Base-by-base conservation (phyloP, 1,140 invertebrate genomes). In the Eurosta solidaginis region DNA sequence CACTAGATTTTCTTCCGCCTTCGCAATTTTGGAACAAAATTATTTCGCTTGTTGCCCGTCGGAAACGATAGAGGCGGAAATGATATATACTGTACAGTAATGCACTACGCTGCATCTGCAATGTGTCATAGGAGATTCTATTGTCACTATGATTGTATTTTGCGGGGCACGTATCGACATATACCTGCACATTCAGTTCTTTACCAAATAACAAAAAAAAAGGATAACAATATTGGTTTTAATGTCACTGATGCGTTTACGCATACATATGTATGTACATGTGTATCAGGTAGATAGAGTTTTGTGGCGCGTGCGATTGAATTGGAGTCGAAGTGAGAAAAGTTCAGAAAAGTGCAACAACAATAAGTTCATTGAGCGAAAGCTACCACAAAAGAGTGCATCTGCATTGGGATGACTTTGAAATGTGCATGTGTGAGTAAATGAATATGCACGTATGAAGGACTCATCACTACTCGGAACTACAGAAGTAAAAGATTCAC, bases 11-110 rank as follows among this genome's bases (percentile, higher is more conserved):
- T 17, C 9, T 63, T 63, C 59, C 59, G 59, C 5, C 9, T 63
- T 40, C 17, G 20, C 33, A n/a, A n/a, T n/a, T n/a, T n/a, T n/a
- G n/a, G n/a, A n/a, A 14, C 27, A 59, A 59, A 59, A 59, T 33
- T 27, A 33, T 59, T 59, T 59, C 29, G 17, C 54, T 59, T 59
- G 54, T 68, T 33, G 36, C 33, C n/a, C n/a, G 0, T 40, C 59
- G 59, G 59, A 59, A 59, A n/a, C 59, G 59, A 68, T 40, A 22
- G n/a, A 20, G 40, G 54, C 54, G 54, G 59, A 68, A 68, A 42
- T 68, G 59, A 68, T 68, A 22, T 42, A 68, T n/a, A 33, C 40
- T 33, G 59, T 14, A n/a, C 20, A 17, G 10, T 3, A 17, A 3
- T 59, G 52, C 3, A n/a, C n/a, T n/a, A n/a, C n/a, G n/a, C n/a